A percentile compares a stretch with the other conserved stretches of the same genome.
Evolutionary conservation across 2,797 vertebrate species (phyloP).

Genomic region (Falco columbarius): DNA sequence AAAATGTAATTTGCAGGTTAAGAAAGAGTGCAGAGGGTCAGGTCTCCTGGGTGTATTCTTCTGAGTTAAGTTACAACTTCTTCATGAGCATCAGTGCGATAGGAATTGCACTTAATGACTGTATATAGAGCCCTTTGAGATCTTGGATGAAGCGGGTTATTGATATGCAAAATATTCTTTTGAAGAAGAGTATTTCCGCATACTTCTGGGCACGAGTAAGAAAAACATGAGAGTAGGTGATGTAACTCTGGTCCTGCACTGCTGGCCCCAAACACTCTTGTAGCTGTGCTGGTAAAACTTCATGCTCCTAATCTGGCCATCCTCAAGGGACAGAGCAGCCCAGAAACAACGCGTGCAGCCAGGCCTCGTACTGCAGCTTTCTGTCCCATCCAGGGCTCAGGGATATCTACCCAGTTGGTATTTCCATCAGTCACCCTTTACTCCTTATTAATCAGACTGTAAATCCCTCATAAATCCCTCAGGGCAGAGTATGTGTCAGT

Average conservation of each 20-base stretch:
- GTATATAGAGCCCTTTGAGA: slow-evolving; percentile 5
- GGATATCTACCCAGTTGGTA: not conserved
- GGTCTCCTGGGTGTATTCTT: slow-evolving; percentile 20
- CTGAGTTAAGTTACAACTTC: slow-evolving; percentile 27
- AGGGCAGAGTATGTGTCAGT: not conserved
- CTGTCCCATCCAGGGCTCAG: not conserved
- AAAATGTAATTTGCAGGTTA: slow-evolving; percentile 70
- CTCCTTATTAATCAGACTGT: not conserved
- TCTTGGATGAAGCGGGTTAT: slow-evolving; percentile 24
- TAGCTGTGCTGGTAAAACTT: not conserved
- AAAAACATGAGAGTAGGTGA: slow-evolving; percentile 31
- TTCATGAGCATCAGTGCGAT: not conserved
- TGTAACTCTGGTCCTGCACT: not conserved
- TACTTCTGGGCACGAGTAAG: slow-evolving; percentile 41
- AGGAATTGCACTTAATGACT: slow-evolving; percentile 44
- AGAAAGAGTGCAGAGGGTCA: slow-evolving; percentile 36
- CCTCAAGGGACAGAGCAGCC: not conserved
- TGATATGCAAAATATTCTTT: slow-evolving; percentile 63
- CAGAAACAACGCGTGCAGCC: not conserved
- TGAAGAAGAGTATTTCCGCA: slow-evolving; percentile 64
- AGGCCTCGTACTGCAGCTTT: not conserved
- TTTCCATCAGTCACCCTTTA: not conserved
- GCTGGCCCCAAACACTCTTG: not conserved
- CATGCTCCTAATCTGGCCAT: not conserved
- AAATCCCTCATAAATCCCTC: not conserved